A percentile compares a stretch with the other conserved stretches of the same genome.
Conservation (phyloP, 2,797 vertebrate species). For the Ispidina picta region DNA sequence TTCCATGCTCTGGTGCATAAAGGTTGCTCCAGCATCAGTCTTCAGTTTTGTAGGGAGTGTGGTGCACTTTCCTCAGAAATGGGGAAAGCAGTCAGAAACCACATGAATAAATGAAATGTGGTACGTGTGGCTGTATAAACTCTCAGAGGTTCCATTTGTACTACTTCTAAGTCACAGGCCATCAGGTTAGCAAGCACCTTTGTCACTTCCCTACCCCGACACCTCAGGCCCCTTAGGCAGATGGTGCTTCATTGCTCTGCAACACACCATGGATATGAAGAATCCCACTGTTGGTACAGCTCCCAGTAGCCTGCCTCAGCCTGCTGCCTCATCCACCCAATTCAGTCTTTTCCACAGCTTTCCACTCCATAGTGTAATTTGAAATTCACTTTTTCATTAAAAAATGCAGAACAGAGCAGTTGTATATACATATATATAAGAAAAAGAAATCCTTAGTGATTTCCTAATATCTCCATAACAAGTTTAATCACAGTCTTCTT, state of each 20-base stretch:
- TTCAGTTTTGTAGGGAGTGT: background rate
- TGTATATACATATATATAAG: background rate
- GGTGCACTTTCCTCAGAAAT: background rate
- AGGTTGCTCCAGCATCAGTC: background rate
- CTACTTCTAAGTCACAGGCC: background rate
- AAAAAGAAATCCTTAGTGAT: background rate
- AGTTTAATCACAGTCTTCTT: background rate
- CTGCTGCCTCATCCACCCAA: background rate
- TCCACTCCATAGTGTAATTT: background rate
- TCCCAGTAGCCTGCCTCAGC: background rate
- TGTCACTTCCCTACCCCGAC: rapidly evolving
- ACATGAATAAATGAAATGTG: background rate
- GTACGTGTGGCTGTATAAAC: background rate
- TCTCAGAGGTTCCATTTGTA: background rate
- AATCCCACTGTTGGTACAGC: background rate
- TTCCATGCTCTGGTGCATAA: rapidly evolving
- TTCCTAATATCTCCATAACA: background rate
- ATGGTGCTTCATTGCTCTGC: background rate
- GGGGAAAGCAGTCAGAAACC: background rate
- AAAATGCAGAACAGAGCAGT: background rate
- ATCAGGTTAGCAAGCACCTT: background rate
- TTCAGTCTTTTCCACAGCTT: background rate
- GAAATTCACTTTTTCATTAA: background rate
- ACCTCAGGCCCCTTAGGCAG: background rate
- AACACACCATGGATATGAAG: background rate